Conservation (phyloP, 2,113 vertebrate species). For the Platysternon megacephalum region DNA sequence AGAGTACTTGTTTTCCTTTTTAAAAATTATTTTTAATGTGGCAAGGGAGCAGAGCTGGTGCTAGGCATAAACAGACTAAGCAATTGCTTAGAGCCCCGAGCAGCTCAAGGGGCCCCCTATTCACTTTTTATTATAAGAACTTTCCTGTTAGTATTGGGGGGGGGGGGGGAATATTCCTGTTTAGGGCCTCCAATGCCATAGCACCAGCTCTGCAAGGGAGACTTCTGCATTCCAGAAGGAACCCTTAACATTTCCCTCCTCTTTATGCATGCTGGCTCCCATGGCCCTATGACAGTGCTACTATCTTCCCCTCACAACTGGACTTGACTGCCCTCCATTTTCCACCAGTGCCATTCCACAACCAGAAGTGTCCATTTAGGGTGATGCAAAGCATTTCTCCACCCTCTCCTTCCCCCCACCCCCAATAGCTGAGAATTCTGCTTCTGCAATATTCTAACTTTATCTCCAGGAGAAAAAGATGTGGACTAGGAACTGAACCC, state of each 20-base stretch:
- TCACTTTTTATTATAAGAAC: no score
- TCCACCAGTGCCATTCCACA: constrained; percentile 6
- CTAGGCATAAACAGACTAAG: no score
- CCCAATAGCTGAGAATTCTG: not conserved
- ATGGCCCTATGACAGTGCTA: not conserved
- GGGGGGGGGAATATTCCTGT: no score
- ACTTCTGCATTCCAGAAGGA: not conserved
- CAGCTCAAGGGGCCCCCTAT: no score
- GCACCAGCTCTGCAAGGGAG: not conserved
- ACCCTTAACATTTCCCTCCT: not conserved
- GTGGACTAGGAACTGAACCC: constrained; percentile 16
- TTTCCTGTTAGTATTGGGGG: no score
- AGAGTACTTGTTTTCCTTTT: not conserved
- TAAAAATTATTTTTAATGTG: not conserved
- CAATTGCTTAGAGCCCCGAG: no score
- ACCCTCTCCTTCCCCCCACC: constrained; percentile 6
- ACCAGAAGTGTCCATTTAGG: constrained; percentile 36
- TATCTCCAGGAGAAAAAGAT: constrained; percentile 17
- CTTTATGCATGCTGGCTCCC: not conserved
- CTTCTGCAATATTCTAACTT: constrained; percentile 12
- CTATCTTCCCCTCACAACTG: not conserved
- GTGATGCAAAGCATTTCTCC: not conserved
- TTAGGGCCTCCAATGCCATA: no score
- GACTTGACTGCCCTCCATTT: constrained; percentile 20
- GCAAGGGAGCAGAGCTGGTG: not conserved